phyloP scores from a whole-genome alignment of 2,888 invertebrate species.

The Lamproptera curius region DNA sequence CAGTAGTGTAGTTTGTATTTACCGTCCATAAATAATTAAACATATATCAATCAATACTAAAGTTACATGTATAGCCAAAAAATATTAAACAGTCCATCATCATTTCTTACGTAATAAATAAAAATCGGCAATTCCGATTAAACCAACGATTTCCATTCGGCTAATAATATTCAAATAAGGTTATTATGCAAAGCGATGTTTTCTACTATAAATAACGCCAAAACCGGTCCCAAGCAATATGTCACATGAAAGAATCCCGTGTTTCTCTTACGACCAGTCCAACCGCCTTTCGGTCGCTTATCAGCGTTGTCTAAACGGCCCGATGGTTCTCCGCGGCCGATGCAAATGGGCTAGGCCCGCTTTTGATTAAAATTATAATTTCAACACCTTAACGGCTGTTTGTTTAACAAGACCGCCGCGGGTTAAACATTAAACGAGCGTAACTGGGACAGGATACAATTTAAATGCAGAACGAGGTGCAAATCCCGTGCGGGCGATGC shows the following conservation, averaged over 20 bases:
- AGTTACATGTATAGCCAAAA: too few species aligned
- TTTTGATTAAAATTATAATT: slow-evolving; percentile 64
- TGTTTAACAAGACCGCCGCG: slow-evolving; percentile 62
- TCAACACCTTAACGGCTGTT: slow-evolving; percentile 60
- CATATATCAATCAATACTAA: too few species aligned
- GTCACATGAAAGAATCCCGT: slow-evolving; percentile 11
- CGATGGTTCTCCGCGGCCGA: slow-evolving; percentile 34
- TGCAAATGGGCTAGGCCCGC: slow-evolving; percentile 48
- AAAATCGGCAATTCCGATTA: not conserved
- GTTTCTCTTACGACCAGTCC: slow-evolving; percentile 18
- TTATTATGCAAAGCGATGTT: not conserved
- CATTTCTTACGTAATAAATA: too few species aligned
- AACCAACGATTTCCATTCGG: not conserved
- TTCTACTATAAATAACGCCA: slow-evolving; percentile 30
- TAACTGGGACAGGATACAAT: slow-evolving; percentile 30
- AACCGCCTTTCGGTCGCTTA: slow-evolving; percentile 23
- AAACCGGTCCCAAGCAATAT: slow-evolving; percentile 39
- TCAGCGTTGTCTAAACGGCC: slow-evolving; percentile 53
- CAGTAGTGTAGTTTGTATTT: too few species aligned
- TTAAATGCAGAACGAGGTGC: slow-evolving; percentile 25
- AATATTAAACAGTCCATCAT: too few species aligned
- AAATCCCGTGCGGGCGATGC: slow-evolving; percentile 1
- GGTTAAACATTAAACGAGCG: slow-evolving; percentile 55
- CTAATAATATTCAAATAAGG: not conserved
- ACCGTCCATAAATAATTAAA: too few species aligned